Evolutionary conservation across 2,888 invertebrate species (phyloP).

Genomic region (Eilema griseolum): DNA sequence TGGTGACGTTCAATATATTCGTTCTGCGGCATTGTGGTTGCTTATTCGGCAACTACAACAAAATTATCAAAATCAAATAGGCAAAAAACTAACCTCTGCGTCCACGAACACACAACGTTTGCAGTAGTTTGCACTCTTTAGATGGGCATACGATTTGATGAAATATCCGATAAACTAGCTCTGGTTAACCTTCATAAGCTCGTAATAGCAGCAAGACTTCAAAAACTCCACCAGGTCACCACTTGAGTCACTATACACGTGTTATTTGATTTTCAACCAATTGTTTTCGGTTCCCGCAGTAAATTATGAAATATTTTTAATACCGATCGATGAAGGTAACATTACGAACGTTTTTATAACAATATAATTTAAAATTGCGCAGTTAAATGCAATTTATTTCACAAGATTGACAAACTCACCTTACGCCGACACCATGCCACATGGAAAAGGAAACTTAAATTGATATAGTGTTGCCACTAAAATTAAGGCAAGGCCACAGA

Average conservation of each 20-base stretch:
- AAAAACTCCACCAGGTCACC: constrained; percentile 16
- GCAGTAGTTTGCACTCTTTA: constrained; percentile 24
- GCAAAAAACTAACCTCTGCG: constrained; percentile 42
- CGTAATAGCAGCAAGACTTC: constrained; percentile 17
- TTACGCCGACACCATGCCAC: constrained; percentile 85
- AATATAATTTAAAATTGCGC: constrained; percentile 45
- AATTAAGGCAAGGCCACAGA: too few species aligned
- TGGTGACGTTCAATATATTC: constrained; percentile 99
- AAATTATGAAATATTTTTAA: constrained; percentile 4
- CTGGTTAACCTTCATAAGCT: not conserved
- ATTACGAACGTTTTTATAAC: constrained; percentile 23
- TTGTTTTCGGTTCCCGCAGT: constrained; percentile 15
- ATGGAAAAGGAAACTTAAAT: constrained; percentile 75
- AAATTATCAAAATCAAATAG: constrained; percentile 72
- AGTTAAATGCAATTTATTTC: constrained; percentile 57
- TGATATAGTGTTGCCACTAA: constrained; percentile 26
- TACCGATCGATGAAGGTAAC: constrained; percentile 14
- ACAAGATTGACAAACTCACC: constrained; percentile 74
- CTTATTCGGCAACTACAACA: constrained; percentile 86
- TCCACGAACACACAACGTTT: constrained; percentile 17
- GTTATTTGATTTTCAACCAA: constrained; percentile 23
- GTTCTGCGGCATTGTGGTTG: constrained; percentile 97
- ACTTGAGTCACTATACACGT: constrained; percentile 43
- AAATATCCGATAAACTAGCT: not conserved
- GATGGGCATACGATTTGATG: not conserved